These are phyloP conservation scores for Zelleria hepariella DNA, from an alignment of 2,888 invertebrate genomes.

Conservation along the genomic window DNA sequence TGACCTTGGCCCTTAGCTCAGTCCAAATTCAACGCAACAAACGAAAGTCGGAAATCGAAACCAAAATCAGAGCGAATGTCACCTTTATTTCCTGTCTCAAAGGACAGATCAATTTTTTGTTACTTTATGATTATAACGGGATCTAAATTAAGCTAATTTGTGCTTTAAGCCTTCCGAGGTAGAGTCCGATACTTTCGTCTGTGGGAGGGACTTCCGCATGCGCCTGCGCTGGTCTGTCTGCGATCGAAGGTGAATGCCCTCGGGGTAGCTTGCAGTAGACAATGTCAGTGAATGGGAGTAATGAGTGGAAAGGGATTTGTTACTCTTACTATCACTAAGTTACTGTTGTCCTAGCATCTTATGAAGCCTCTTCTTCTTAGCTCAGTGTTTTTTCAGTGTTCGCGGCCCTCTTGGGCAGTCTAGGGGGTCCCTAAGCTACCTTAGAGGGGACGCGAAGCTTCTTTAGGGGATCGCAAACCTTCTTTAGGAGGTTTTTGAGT, in stretches of 20 bases:
- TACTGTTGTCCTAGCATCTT: too few species aligned
- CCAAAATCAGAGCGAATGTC: neutral
- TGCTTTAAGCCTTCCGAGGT: neutral
- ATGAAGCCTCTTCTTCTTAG: too few species aligned
- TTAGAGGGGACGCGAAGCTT: too few species aligned
- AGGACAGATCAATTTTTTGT: neutral
- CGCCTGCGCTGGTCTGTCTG: conserved; percentile 16
- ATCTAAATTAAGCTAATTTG: neutral
- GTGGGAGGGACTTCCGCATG: conserved; percentile 2
- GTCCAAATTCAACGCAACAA: neutral
- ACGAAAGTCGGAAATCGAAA: neutral
- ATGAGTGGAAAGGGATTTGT: neutral
- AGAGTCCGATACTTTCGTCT: conserved; percentile 20
- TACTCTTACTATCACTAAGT: neutral
- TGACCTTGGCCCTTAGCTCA: neutral
- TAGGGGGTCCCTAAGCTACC: too few species aligned
- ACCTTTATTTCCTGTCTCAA: neutral
- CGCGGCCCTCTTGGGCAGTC: too few species aligned
- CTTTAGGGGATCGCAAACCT: too few species aligned
- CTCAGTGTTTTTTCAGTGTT: too few species aligned
- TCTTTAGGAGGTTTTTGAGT: too few species aligned
- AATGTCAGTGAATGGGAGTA: conserved; percentile 45
- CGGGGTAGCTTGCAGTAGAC: conserved; percentile 28
- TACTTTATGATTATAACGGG: neutral
- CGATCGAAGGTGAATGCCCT: conserved; percentile 49